Evolutionary conservation across 2,797 vertebrate species (phyloP).

Genomic region (Sebastes nivosus): DNA sequence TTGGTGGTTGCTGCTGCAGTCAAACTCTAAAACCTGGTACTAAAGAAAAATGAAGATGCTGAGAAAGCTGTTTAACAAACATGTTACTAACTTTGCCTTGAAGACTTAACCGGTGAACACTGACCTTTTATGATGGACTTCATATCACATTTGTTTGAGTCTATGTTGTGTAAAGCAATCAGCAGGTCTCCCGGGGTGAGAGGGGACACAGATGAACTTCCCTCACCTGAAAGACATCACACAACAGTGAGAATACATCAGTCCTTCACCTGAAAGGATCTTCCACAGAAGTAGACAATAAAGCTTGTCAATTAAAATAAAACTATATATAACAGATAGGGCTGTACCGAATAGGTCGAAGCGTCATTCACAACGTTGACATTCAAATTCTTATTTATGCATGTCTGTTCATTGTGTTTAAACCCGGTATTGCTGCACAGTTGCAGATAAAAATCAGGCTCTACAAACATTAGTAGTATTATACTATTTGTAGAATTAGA

Average conservation of each 20-base stretch:
- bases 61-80: not conserved
- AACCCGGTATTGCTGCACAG: too few species aligned
- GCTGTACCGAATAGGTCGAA: too few species aligned
- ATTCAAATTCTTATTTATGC: too few species aligned
- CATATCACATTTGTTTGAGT: constrained; percentile 96
- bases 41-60: not conserved
- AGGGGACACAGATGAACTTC: constrained; percentile 90
- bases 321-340: rapidly evolving
- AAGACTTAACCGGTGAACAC: not conserved
- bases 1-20: not conserved
- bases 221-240: constrained; percentile 84
- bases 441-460: too few species aligned
- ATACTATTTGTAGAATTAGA: too few species aligned
- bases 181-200: constrained; percentile 93
- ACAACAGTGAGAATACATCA: not conserved
- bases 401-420: too few species aligned
- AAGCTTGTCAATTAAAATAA: not conserved
- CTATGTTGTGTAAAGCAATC: constrained; percentile 93
- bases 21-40: not conserved
- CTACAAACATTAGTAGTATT: too few species aligned
- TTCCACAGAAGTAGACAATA: not conserved
- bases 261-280: not conserved
- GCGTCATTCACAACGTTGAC: too few species aligned
- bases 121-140: constrained; percentile 97
- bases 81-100: not conserved